phyloP scores from a whole-genome alignment of 2,797 vertebrate genomes.

The Helostoma temminkii region DNA sequence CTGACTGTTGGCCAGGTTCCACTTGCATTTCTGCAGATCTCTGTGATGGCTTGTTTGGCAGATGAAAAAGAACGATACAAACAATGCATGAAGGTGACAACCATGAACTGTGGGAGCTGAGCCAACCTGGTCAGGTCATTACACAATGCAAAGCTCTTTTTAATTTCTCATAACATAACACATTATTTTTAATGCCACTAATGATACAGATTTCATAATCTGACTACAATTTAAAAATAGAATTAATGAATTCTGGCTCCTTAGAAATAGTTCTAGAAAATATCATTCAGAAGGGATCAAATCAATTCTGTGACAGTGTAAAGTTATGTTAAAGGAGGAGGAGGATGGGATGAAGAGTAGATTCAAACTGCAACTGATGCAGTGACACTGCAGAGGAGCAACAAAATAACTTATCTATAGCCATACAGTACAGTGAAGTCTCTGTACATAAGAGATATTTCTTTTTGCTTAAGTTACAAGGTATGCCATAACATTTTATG shows the following conservation, averaged over 20 bases:
- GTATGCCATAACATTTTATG: slow-evolving; percentile 58
- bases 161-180: slow-evolving; percentile 15
- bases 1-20: too few species aligned
- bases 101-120: slow-evolving; percentile 21
- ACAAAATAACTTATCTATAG: slow-evolving; percentile 61
- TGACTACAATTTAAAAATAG: slow-evolving; percentile 27
- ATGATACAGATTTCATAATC: slow-evolving; percentile 15
- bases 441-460: slow-evolving; percentile 54
- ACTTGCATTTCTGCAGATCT: slow-evolving; percentile 47
- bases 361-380: slow-evolving; percentile 42
- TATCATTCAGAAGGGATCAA: slow-evolving; percentile 27
- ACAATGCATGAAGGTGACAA: slow-evolving; percentile 22
- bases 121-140: slow-evolving; percentile 19
- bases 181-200: slow-evolving; percentile 15
- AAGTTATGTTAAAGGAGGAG: slow-evolving; percentile 23
- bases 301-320: slow-evolving; percentile 6
- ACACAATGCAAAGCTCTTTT: slow-evolving; percentile 3
- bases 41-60: slow-evolving; percentile 76
- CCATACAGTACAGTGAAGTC: slow-evolving; percentile 62
- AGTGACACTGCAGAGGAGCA: slow-evolving; percentile 56
- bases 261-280: slow-evolving; percentile 7
- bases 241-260: background rate
- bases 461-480: slow-evolving; percentile 73
- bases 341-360: slow-evolving; percentile 19
- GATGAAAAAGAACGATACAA: slow-evolving; percentile 35